Evolutionary conservation across 2,113 vertebrate genomes (phyloP).

Genomic region (Petroica traversi): DNA sequence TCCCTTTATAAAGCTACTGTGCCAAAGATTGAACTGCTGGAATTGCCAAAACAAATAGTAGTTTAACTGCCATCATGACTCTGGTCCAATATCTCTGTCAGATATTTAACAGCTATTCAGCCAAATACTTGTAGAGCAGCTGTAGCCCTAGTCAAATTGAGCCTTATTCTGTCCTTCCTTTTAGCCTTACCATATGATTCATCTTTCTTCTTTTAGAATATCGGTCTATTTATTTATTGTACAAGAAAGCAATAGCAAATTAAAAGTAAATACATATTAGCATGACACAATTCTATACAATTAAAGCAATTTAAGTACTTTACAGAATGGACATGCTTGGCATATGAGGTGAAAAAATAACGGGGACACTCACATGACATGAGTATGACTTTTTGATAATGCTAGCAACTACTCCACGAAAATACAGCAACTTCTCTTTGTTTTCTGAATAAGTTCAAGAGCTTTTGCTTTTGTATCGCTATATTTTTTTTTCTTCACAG

Average conservation of each 20-base stretch:
- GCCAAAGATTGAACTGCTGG: conserved; percentile 11
- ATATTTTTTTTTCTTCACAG: background rate
- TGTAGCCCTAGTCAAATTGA: conserved; percentile 80
- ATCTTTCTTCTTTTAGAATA: conserved; percentile 90
- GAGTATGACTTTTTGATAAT: background rate
- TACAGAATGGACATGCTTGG: background rate
- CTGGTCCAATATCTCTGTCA: conserved; percentile 58
- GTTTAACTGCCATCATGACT: conserved; percentile 21
- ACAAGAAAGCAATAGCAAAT: conserved; percentile 78
- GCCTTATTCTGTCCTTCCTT: conserved; percentile 82
- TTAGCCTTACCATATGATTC: conserved; percentile 84
- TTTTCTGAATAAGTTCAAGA: background rate
- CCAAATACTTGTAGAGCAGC: conserved; percentile 85
- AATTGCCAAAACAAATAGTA: conserved; percentile 70
- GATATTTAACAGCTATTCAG: conserved; percentile 82
- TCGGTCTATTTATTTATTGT: conserved; percentile 87
- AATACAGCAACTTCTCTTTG: background rate
- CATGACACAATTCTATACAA: background rate
- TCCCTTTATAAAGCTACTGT: background rate
- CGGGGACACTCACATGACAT: background rate
- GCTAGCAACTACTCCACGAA: background rate
- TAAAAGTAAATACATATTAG: conserved; percentile 70
- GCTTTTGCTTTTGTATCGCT: background rate
- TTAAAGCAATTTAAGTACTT: background rate
- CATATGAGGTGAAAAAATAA: background rate